Base-by-base conservation (phyloP, 2,888 invertebrate species). In the Epicampocera succincta region DNA sequence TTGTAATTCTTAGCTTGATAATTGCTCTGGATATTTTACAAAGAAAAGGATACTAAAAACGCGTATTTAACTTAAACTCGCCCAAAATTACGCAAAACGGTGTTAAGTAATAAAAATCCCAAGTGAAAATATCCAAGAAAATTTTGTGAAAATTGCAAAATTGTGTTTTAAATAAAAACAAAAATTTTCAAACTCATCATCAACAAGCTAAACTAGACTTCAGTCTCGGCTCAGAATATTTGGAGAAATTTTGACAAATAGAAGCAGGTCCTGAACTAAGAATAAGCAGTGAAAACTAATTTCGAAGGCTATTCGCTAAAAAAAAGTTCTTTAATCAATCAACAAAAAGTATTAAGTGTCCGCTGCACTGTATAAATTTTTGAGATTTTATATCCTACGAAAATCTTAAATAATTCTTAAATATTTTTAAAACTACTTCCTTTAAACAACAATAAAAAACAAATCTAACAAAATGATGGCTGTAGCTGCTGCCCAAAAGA, bases 401-500 rank as follows among this genome's bases (percentile, higher is more conserved):
- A 78, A 75, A 82, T 82, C 74, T 77, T 81, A 81, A 76, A 77
- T 77, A 77, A 65, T 61, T 68, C 46, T 46, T 46, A 19, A 63
- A 40, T 73, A 73, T 65, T 60, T 25, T 56, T 56, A 48, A 84
- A 83, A 69, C 77, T 82, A 82, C 80, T 76, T 78, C 80, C 69
- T 73, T 77, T 81, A 29, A 50, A 50, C 19, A 19, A 48, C 65
- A 82, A 82, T 58, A 72, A 61, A 75, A 80, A 54, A 84, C 76
- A 86, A 81, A 87, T 85, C 84, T 84, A 87, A 87, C 87, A 92
- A 92, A 89, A 94, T 93, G 93, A 96, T 96, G 95, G 96, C 96
- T 92, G 96, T 96, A 89, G 96, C 96, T 91, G 96, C 96, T 91
- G 96, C 96, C 85, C 96, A 97, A 93, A 97, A 97, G 93, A 97